Base-by-base conservation (phyloP, 2,797 vertebrate species). In the Parotocinclus haroldoi region DNA sequence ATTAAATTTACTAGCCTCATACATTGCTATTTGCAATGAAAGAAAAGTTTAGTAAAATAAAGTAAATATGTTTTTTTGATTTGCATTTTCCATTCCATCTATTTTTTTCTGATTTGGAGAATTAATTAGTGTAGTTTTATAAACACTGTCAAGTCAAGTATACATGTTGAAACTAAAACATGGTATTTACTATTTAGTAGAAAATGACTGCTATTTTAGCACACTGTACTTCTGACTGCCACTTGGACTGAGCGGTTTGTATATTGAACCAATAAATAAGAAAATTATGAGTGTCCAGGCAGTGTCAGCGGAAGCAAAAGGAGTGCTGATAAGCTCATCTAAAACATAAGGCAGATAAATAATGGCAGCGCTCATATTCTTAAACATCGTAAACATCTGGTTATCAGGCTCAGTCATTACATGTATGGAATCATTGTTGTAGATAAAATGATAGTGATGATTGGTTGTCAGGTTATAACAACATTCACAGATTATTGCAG, bases 301-400 rank as follows among this genome's bases (percentile, higher is more conserved):
- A 16, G 14, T 12, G 48, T 45, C n/a, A 1, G 18, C 7, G 70
- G 70, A 72, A 72, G 16, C 63, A 62, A 18, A 72, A 17, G 49
- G 63, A 56, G 45, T 51, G 46, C 70, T 72, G 70, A 72, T 66
- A 72, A 72, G 69, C 57, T 51, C 9, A 50, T 37, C 42, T 61
- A 56, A 50, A 61, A 18, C 50, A 50, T 1, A 16, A 36, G 11
- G 39, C 46, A 14, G 54, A 53, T 72, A 49, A 72, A 61, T 56
- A 61, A 66, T 56, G 52, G 57, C 58, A 38, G 58, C 40, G 54
- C 42, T 59, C 56, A 39, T 17, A n/a, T 40, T 66, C 50, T 17
- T 27, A 14, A n/a, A n/a, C n/a, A n/a, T 58, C 51, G 16, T 66
- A 72, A 72, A 66, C 63, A 72, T 60, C 50, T 56, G 58, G 57